Percentiles rank a stretch among this genome's conserved stretches.
These are phyloP conservation scores for Halocaridina rubra DNA, from an alignment of 2,888 invertebrate species.

Conservation along the genomic window DNA sequence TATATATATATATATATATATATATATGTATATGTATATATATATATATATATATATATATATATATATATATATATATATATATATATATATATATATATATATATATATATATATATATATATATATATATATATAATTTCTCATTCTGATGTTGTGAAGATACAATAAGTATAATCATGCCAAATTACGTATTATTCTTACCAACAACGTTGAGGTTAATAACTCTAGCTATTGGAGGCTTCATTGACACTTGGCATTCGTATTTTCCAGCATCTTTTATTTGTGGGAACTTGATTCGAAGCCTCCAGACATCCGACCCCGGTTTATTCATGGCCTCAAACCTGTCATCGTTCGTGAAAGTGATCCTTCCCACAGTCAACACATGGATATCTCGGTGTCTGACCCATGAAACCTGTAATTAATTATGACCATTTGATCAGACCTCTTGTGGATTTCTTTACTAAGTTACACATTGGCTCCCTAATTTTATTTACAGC, in stretches of 20 bases:
- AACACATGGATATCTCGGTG: constrained; percentile 58
- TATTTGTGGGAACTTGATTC: constrained; percentile 43
- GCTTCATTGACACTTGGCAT: constrained; percentile 53
- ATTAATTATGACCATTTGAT: background rate
- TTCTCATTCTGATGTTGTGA: too few species aligned
- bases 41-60: background rate
- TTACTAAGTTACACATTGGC: background rate
- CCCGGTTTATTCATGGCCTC: constrained; percentile 58
- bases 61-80: background rate
- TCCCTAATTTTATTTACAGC: too few species aligned
- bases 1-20: background rate
- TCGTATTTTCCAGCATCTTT: constrained; percentile 52
- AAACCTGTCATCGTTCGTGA: constrained; percentile 55
- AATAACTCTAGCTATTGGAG: constrained; percentile 35
- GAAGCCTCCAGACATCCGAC: constrained; percentile 52
- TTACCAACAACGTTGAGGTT: constrained; percentile 52
- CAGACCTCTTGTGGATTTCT: background rate
- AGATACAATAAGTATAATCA: too few species aligned
- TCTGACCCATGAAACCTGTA: constrained; percentile 58
- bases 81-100: background rate
- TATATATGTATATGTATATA: background rate
- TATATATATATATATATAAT: background rate
- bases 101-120: background rate
- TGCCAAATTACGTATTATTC: too few species aligned
- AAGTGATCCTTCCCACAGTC: constrained; percentile 50